Evolutionary conservation across 2,113 vertebrate species (phyloP).

Genomic region (Xyliphius kryptos): DNA sequence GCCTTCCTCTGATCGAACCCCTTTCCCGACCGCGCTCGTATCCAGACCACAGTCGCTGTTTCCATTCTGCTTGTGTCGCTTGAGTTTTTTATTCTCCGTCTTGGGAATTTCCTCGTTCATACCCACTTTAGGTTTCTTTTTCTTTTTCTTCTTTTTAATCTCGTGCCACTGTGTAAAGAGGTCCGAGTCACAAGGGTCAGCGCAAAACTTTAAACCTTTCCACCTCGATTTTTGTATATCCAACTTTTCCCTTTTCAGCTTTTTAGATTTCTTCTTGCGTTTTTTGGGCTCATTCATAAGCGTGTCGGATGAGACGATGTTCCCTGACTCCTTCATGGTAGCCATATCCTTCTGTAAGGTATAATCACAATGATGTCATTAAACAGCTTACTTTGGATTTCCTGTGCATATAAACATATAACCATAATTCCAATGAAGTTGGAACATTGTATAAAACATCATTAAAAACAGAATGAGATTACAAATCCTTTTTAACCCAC

Average conservation of each 20-base stretch:
- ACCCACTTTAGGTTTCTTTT: slow-evolving; percentile 6
- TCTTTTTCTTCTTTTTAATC: slow-evolving; percentile 44
- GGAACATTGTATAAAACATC: no score
- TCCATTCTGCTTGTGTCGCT: neutral
- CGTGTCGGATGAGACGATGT: no score
- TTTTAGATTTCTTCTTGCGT: slow-evolving; percentile 48
- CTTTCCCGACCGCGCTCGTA: no score
- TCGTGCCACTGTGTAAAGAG: slow-evolving; percentile 7
- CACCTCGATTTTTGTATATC: slow-evolving; percentile 20
- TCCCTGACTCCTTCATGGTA: no score
- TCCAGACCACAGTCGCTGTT: neutral
- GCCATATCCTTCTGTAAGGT: no score
- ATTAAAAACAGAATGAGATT: no score
- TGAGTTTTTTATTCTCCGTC: slow-evolving; percentile 9
- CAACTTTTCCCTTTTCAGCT: slow-evolving; percentile 29
- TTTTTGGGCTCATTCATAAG: neutral
- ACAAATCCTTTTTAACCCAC: no score
- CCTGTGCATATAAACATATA: no score
- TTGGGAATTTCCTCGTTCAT: neutral
- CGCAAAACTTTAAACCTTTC: neutral
- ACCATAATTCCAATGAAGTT: no score
- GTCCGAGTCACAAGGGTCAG: neutral
- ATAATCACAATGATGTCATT: no score
- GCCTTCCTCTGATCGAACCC: neutral
- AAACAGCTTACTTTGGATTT: no score